A percentile compares a stretch with the other conserved stretches of the same genome.
Conservation (phyloP, 2,888 invertebrate species). For the Argyresthia goedartella region DNA sequence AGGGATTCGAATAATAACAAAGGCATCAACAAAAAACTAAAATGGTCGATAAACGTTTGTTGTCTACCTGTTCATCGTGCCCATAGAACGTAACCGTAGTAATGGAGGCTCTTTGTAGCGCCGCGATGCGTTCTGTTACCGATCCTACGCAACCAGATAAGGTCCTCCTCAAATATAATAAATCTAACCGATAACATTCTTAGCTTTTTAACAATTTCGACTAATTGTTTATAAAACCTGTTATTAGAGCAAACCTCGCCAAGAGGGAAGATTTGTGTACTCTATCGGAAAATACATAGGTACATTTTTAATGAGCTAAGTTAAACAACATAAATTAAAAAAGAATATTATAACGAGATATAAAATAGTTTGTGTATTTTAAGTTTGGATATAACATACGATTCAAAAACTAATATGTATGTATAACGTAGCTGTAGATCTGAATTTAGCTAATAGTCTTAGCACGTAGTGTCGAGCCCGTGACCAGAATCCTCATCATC, state of each 20-base stretch:
- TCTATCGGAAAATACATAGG: slow-evolving; percentile 28
- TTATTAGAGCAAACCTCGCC: slow-evolving; percentile 48
- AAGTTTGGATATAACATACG: no score
- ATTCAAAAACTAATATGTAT: no score
- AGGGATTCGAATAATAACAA: slow-evolving; percentile 61
- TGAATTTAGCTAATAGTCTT: no score
- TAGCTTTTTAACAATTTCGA: slow-evolving; percentile 43
- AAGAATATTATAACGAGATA: not conserved
- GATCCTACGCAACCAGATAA: slow-evolving; percentile 33
- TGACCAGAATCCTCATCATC: no score
- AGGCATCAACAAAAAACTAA: slow-evolving; percentile 59
- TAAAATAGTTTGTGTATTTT: no score
- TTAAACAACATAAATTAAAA: slow-evolving; percentile 1
- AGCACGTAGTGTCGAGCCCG: no score
- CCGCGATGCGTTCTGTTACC: slow-evolving; percentile 16
- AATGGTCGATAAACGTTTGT: slow-evolving; percentile 56
- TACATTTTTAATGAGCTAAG: slow-evolving; percentile 8
- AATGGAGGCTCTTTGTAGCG: slow-evolving; percentile 4
- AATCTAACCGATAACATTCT: slow-evolving; percentile 60
- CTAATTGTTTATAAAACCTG: slow-evolving; percentile 58
- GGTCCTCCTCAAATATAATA: slow-evolving; percentile 62
- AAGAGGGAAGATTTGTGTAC: slow-evolving; percentile 18
- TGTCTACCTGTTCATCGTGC: slow-evolving; percentile 44
- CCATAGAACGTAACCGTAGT: not conserved
- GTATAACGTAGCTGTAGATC: no score